These are phyloP conservation scores for Pachyuromys duprasi DNA, from an alignment of 2,797 vertebrate genomes.

Conservation along the genomic window DNA sequence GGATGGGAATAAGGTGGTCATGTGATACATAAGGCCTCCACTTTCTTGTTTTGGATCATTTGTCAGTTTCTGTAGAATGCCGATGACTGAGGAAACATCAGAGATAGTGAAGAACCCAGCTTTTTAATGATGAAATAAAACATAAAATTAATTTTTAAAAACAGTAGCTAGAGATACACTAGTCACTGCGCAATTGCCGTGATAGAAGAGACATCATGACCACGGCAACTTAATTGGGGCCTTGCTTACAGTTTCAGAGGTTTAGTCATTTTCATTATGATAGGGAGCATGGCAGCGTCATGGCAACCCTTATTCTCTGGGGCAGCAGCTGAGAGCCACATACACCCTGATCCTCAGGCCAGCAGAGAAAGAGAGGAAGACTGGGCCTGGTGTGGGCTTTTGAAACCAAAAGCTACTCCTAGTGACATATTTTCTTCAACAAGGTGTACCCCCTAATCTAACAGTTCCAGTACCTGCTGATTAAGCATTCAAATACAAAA, in stretches of 20 bases:
- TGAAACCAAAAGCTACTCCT: background rate
- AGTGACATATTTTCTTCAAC: background rate
- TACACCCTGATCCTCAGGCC: background rate
- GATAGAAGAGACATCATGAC: background rate
- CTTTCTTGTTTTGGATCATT: background rate
- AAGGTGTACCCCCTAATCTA: no score
- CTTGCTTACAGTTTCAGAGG: background rate
- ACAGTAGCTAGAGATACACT: background rate
- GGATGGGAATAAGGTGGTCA: background rate
- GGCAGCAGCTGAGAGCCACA: background rate
- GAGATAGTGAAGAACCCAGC: background rate
- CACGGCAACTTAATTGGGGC: background rate
- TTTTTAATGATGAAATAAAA: background rate
- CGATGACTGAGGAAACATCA: background rate
- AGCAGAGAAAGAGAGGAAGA: background rate
- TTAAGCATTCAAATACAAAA: background rate
- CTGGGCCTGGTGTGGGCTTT: background rate
- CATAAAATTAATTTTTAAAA: background rate
- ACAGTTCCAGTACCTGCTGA: background rate
- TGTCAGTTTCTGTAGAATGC: background rate
- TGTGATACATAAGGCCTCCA: background rate
- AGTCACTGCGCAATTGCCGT: background rate
- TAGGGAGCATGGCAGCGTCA: background rate
- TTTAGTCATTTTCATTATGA: background rate
- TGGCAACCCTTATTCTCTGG: background rate